Evolutionary conservation across 2,113 vertebrate genomes (phyloP).

Genomic region (Mesoclemmys tuberculata): DNA sequence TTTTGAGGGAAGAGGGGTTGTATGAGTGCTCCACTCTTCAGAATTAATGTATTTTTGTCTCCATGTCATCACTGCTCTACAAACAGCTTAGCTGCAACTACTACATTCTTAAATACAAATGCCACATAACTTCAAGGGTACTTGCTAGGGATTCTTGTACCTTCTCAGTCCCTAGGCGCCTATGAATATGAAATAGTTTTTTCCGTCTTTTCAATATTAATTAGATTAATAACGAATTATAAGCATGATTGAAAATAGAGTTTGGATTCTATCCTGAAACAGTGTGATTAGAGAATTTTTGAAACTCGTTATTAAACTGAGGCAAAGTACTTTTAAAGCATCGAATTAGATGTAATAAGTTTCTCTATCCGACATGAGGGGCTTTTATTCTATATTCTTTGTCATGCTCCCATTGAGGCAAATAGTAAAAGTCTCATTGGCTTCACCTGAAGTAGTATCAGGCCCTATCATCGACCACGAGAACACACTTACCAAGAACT

Average conservation of each 20-base stretch:
- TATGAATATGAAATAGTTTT: neutral
- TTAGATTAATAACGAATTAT: neutral
- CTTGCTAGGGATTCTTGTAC: neutral
- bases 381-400: constrained; percentile 5
- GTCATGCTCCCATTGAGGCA: neutral
- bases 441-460: neutral
- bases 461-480: neutral
- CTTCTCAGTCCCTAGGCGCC: neutral
- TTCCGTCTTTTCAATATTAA: neutral
- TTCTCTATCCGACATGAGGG: neutral
- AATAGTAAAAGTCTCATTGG: neutral
- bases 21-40: neutral
- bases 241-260: neutral
- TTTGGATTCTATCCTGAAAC: neutral
- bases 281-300: neutral
- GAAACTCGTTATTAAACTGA: neutral
- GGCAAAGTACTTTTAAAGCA: neutral
- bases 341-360: neutral
- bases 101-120: neutral
- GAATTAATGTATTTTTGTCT: neutral
- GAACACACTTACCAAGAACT: neutral
- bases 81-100: neutral
- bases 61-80: neutral
- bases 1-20: neutral
- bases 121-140: neutral